Percentiles rank a stretch among this genome's conserved stretches.
These are phyloP conservation scores for Tolmerus cingulatus DNA, from an alignment of 2,888 invertebrate genomes.

Conservation along the genomic window DNA sequence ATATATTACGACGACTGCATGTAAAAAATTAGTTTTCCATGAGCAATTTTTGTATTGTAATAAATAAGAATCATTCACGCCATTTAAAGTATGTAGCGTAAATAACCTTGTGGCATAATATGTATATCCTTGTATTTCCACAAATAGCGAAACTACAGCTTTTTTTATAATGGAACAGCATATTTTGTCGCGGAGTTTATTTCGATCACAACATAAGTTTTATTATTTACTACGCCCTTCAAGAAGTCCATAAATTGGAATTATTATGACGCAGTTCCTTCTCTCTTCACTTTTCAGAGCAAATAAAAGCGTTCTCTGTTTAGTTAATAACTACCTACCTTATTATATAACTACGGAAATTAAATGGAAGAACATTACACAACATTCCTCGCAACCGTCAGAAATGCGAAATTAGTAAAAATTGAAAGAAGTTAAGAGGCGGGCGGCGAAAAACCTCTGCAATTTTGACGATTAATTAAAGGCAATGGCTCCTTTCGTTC, in stretches of 20 bases:
- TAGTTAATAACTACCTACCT: background rate
- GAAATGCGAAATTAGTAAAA: background rate
- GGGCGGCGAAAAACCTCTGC: background rate
- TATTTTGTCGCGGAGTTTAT: too few species aligned
- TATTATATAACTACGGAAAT: background rate
- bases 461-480: constrained; percentile 24
- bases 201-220: background rate
- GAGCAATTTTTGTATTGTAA: too few species aligned
- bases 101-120: background rate
- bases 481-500: background rate
- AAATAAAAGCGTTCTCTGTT: background rate
- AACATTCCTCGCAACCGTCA: background rate
- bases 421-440: background rate
- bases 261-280: background rate
- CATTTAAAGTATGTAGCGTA: too few species aligned
- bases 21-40: too few species aligned
- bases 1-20: too few species aligned
- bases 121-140: background rate
- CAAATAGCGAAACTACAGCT: background rate
- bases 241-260: background rate
- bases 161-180: background rate
- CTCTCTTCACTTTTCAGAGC: background rate
- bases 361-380: background rate
- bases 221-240: background rate
- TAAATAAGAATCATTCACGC: too few species aligned